Base-by-base conservation (phyloP, 2,113 vertebrate species). In the Tenrec ecaudatus region DNA sequence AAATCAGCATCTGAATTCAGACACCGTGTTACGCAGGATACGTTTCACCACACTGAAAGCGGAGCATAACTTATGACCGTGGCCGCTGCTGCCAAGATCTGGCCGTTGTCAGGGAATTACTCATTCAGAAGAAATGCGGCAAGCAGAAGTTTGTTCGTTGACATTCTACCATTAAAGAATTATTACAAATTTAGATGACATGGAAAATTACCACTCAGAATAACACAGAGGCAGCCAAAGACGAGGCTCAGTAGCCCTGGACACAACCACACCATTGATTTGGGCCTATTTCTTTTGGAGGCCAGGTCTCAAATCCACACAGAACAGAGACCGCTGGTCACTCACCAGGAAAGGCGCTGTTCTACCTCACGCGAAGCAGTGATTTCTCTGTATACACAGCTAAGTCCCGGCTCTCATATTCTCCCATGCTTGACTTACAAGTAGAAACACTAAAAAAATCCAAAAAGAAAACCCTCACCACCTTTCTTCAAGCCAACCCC, bases 121-220 rank as follows among this genome's bases (percentile, higher is more conserved):
- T 98, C 97, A 98, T 77, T 71, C 96, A 88, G 22, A 97, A 97
- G 97, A 98, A 97, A 98, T 97, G 96, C 82, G 78, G 91, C 12
- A 62, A 94, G 95, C 90, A 96, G 85, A 96, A 94, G 38, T 90
- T 89, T 97, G 92, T 85, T 93, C 93, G 27, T 80, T 97, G 90
- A 86, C 96, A 96, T 84, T 90, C 90, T 82, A 90, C 94, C 96
- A 58, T 90, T 90, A 94, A 47, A 96, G 79, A 82, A 82, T 33
- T 78, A 89, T 82, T 91, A 94, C 92, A 76, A 97, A 90, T 88
- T 78, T 96, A 96, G 73, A 96, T 83, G 88, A 92, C 97, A 91
- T 69, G 96, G 96, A 98, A 97, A 97, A 95, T 78, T 94, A 94
- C 77, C 94, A 78, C 66, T 11, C 47, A 4, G 62, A 95, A 86